Percentiles rank a stretch among this genome's conserved stretches.
These are phyloP conservation scores for Lampropteryx suffumata DNA, from an alignment of 2,888 invertebrate species.

Conservation along the genomic window DNA sequence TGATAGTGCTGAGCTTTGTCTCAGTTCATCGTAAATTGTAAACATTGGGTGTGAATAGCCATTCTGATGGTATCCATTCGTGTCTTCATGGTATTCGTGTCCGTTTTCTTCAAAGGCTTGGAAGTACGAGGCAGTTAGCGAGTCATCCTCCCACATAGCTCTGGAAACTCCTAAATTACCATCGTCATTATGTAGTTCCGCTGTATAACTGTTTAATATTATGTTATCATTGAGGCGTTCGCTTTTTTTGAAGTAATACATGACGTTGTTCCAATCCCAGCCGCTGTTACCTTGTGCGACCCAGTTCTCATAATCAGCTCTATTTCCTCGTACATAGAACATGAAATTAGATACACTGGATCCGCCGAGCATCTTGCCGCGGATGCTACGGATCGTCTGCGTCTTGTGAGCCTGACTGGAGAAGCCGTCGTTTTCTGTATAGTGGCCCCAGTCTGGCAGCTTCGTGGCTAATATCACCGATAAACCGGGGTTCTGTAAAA, in stretches of 20 bases:
- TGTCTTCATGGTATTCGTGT: conserved; percentile 42
- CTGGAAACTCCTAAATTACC: conserved; percentile 51
- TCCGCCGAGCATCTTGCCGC: conserved; percentile 87
- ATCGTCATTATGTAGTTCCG: conserved; percentile 45
- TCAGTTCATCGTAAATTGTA: conserved; percentile 41
- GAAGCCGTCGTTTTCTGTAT: conserved; percentile 48
- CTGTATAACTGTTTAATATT: conserved; percentile 48
- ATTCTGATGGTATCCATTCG: conserved; percentile 45
- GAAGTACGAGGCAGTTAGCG: conserved; percentile 54
- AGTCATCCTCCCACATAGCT: conserved; percentile 49
- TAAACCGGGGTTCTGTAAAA: conserved; percentile 54
- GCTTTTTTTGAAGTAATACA: conserved; percentile 54
- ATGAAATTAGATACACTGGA: conserved; percentile 85
- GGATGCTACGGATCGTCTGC: conserved; percentile 63
- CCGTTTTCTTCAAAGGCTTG: conserved; percentile 51
- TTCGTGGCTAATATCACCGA: conserved; percentile 42
- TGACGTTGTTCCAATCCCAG: conserved; percentile 54
- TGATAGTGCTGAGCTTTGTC: conserved; percentile 47
- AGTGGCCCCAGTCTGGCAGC: conserved; percentile 52
- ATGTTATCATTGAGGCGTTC: conserved; percentile 41
- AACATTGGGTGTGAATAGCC: conserved; percentile 46
- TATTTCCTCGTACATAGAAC: conserved; percentile 85
- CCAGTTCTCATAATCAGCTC: conserved; percentile 83
- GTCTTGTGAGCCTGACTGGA: conserved; percentile 47
- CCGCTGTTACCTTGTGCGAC: conserved; percentile 79